Base-by-base conservation (phyloP, 2,888 invertebrate genomes). In the Petrolisthes manimaculis region DNA sequence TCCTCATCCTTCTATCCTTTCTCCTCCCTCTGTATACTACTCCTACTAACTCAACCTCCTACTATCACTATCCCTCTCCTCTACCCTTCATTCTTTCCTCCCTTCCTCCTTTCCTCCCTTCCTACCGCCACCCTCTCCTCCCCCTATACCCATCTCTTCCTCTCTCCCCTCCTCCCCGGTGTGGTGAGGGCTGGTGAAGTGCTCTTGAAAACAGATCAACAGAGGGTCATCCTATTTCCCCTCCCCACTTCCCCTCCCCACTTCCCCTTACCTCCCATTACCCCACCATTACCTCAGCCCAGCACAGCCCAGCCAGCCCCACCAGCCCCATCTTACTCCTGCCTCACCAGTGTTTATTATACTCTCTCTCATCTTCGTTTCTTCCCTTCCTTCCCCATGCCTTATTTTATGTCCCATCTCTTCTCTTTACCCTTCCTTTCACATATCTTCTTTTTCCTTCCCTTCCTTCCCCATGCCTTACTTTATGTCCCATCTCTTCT, bases 151-250 rank as follows among this genome's bases (percentile, higher is more conserved):
- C 14, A 9, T 12, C 78, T 21, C 53, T 78, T 24, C 61, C 61
- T 24, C 56, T 75, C 83, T 74, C 83, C 24, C 55, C 55, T 75
- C 53, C 75, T 74, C n/a, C 55, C 37, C 14, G 24, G 56, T 79
- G 54, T 79, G 14, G 54, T 14, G 21, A 56, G 24, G 56, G 53
- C 61, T 80, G 56, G 61, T 61, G 12, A 74, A 86, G 56, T 12
- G 86, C 74, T 56, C 86, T 86, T 86, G 81, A 81, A 74, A 86
- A 80, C 80, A 86, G 86, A 86, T 86, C 86, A 86, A 86, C 86
- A 81, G 56, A 69, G 81, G 86, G 86, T 83, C 83, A 55, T 74
- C 83, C 74, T 74, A 54, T 83, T 54, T 53, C 83, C 54, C 3
- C 37, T 21, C 78, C 61, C 56, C 51, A n/a, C 77, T 51, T 37